Percentiles rank a stretch among this genome's conserved stretches.
phyloP scores from a whole-genome alignment of 2,888 invertebrate genomes.

The Aphodius granarius region DNA sequence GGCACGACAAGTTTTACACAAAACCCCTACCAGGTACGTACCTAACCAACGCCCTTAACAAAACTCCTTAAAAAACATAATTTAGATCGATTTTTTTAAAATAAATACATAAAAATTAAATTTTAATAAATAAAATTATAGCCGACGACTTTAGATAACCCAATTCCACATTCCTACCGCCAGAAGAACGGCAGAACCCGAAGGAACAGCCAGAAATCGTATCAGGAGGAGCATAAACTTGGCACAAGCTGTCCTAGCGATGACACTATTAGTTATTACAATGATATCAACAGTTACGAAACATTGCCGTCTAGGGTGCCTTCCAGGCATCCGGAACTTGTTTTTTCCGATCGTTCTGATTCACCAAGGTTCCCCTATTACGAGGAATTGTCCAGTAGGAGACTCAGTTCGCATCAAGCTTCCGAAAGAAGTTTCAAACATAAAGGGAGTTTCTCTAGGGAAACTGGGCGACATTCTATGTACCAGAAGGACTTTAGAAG shows the following conservation, averaged over 20 bases:
- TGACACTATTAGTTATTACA: constrained; percentile 44
- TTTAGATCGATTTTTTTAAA: neutral
- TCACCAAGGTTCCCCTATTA: constrained; percentile 44
- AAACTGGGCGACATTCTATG: constrained; percentile 15
- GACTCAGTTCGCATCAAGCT: constrained; percentile 33
- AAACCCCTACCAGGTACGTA: constrained; percentile 46
- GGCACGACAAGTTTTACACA: constrained; percentile 37
- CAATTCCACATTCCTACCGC: constrained; percentile 32
- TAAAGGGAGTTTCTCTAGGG: constrained; percentile 27
- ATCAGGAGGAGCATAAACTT: constrained; percentile 23
- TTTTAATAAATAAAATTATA: too few species aligned
- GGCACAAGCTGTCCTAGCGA: constrained; percentile 44
- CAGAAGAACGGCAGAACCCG: constrained; percentile 16
- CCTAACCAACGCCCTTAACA: neutral
- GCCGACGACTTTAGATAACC: constrained; percentile 32
- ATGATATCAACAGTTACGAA: constrained; percentile 42
- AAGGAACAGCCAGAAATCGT: constrained; percentile 13
- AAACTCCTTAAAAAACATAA: neutral
- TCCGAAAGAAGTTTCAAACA: constrained; percentile 33
- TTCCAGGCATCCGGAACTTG: constrained; percentile 38
- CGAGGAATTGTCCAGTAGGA: constrained; percentile 41
- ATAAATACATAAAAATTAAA: neutral
- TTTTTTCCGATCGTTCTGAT: constrained; percentile 47
- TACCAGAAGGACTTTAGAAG: constrained; percentile 28
- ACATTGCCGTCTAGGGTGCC: constrained; percentile 32